Conservation (phyloP, 92 coral and sea anemone species). For the Nematostella vectensis region DNA sequence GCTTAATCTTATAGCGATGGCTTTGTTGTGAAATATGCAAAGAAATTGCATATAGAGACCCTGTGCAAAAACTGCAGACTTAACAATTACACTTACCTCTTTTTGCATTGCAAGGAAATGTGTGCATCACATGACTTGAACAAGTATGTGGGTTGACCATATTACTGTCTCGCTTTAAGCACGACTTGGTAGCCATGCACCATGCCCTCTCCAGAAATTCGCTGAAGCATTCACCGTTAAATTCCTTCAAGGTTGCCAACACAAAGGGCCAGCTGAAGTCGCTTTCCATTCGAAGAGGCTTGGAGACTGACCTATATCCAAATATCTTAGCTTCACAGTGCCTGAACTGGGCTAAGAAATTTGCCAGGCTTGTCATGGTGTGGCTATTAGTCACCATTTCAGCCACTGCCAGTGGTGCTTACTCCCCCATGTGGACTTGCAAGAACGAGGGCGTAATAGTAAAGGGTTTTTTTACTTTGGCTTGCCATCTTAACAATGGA, state of each 20-base stretch:
- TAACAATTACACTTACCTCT: no score
- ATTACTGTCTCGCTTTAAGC: background rate
- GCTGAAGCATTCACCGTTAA: conserved; percentile 19
- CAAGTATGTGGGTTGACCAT: conserved; percentile 17
- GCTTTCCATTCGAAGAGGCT: conserved; percentile 20
- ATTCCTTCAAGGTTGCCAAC: conserved; percentile 15
- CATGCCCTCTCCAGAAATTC: conserved; percentile 22
- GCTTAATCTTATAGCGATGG: no score
- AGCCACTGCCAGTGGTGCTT: conserved; percentile 34
- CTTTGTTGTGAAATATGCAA: no score
- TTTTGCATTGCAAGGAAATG: conserved; percentile 10
- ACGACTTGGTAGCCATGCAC: conserved; percentile 2
- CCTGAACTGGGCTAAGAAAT: conserved; percentile 15
- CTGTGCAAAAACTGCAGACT: no score
- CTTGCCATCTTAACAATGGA: conserved; percentile 13
- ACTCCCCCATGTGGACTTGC: conserved; percentile 18
- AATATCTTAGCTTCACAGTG: conserved; percentile 18
- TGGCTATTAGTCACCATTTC: conserved; percentile 40
- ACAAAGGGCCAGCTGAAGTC: conserved; percentile 25
- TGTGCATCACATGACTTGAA: conserved; percentile 26
- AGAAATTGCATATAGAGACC: no score
- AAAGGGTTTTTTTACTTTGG: background rate
- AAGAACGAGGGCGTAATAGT: conserved; percentile 31
- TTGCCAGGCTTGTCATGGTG: conserved; percentile 3
- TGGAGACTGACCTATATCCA: conserved; percentile 3